phyloP scores from a whole-genome alignment of 2,797 vertebrate species.

The Rhinogobio ventralis region DNA sequence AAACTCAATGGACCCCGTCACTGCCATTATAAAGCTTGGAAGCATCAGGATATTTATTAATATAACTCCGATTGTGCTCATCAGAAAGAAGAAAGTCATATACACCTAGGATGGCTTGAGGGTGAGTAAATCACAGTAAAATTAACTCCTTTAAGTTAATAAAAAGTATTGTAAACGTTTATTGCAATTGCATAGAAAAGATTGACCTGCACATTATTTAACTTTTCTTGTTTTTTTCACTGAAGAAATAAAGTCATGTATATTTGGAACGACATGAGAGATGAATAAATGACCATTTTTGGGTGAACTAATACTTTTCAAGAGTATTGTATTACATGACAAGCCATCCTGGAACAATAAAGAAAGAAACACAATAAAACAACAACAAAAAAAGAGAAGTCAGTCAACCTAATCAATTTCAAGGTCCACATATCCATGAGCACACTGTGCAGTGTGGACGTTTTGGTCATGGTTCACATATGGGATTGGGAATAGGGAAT shows the following conservation, averaged over 20 bases:
- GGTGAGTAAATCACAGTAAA: too few species aligned
- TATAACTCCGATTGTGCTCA: too few species aligned
- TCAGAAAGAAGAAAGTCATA: too few species aligned
- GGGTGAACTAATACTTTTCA: constrained; percentile 1
- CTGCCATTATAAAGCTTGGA: too few species aligned
- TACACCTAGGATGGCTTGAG: too few species aligned
- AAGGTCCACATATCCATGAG: constrained; percentile 71
- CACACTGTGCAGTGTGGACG: constrained; percentile 70
- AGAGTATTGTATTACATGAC: not conserved
- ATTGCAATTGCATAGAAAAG: not conserved
- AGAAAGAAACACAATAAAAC: constrained; percentile 21
- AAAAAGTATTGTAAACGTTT: not conserved
- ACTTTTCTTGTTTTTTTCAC: not conserved
- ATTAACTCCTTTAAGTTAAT: too few species aligned
- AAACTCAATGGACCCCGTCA: too few species aligned
- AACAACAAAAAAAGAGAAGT: not conserved
- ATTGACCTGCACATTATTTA: not conserved
- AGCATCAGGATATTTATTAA: too few species aligned
- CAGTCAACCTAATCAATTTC: constrained; percentile 20
- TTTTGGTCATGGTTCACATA: constrained; percentile 66
- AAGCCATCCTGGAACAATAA: constrained; percentile 22
- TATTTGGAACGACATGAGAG: not conserved
- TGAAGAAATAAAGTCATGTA: not conserved
- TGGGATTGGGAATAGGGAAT: constrained; percentile 86
- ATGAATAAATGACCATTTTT: constrained; percentile 8